A percentile compares a stretch with the other conserved stretches of the same genome.
phyloP scores from a whole-genome alignment of 2,888 invertebrate genomes.

The Polydesmus complanatus region DNA sequence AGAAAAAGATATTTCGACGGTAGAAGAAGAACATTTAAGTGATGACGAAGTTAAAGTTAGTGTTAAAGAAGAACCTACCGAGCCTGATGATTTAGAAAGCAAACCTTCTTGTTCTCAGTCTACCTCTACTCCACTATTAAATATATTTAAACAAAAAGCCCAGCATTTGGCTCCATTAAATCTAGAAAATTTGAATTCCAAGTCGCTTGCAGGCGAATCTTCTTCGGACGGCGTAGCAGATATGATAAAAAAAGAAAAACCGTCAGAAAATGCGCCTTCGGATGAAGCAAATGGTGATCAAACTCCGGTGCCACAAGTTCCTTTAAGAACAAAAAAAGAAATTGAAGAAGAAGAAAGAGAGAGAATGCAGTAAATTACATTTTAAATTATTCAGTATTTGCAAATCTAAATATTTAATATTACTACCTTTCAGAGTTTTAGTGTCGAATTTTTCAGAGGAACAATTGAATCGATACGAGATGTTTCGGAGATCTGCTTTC shows the following conservation, averaged over 20 bases:
- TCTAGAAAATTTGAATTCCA: too few species aligned
- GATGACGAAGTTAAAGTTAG: too few species aligned
- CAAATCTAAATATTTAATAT: slow-evolving; percentile 16
- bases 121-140: too few species aligned
- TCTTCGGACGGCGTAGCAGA: background rate
- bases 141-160: too few species aligned
- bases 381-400: slow-evolving; percentile 12
- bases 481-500: slow-evolving; percentile 92
- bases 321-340: slow-evolving; percentile 52
- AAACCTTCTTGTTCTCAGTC: too few species aligned
- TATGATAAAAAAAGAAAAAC: background rate
- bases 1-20: too few species aligned
- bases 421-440: slow-evolving; percentile 54
- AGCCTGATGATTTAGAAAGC: too few species aligned
- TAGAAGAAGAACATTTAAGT: too few species aligned
- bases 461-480: slow-evolving; percentile 94
- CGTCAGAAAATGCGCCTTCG: too few species aligned
- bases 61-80: too few species aligned
- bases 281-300: background rate
- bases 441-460: slow-evolving; percentile 98
- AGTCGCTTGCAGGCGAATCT: background rate
- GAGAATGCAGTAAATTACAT: slow-evolving; percentile 74
- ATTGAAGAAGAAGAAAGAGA: slow-evolving; percentile 87
- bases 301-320: slow-evolving; percentile 9
- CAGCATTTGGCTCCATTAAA: too few species aligned